A percentile compares a stretch with the other conserved stretches of the same genome.
These are phyloP conservation scores for Gila robusta DNA, from an alignment of 2,797 vertebrate genomes.

Conservation along the genomic window DNA sequence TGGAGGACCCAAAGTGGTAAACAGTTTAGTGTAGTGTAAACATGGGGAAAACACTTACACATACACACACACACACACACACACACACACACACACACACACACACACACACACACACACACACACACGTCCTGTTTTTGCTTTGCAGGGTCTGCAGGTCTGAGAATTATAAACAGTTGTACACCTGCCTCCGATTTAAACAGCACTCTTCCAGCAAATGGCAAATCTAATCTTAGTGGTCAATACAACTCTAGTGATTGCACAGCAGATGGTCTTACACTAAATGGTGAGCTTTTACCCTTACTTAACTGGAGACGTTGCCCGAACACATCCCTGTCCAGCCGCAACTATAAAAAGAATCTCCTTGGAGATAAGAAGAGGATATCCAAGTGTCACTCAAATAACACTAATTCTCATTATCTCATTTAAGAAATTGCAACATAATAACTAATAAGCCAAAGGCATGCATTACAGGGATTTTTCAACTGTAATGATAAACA, in stretches of 20 bases:
- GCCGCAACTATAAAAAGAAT: conserved; percentile 9
- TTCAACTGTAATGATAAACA: background rate
- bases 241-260: conserved; percentile 42
- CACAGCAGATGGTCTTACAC: conserved; percentile 40
- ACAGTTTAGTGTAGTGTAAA: conserved; percentile 43
- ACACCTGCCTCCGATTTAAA: conserved; percentile 33
- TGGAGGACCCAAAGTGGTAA: conserved; percentile 3
- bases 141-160: conserved; percentile 5
- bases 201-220: conserved; percentile 37
- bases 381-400: background rate
- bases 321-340: background rate
- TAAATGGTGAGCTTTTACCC: conserved; percentile 41
- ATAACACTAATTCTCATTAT: background rate
- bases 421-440: conserved; percentile 14
- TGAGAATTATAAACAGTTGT: conserved; percentile 43
- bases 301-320: conserved; percentile 42
- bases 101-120: background rate
- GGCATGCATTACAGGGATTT: conserved; percentile 1
- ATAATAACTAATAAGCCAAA: conserved; percentile 3
- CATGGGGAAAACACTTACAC: background rate
- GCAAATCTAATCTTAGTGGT: conserved; percentile 44
- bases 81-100: background rate
- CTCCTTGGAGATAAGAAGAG: conserved; percentile 8
- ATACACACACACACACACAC: background rate
- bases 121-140: background rate